phyloP scores from a whole-genome alignment of 2,888 invertebrate genomes.

The Timema cristinae region DNA sequence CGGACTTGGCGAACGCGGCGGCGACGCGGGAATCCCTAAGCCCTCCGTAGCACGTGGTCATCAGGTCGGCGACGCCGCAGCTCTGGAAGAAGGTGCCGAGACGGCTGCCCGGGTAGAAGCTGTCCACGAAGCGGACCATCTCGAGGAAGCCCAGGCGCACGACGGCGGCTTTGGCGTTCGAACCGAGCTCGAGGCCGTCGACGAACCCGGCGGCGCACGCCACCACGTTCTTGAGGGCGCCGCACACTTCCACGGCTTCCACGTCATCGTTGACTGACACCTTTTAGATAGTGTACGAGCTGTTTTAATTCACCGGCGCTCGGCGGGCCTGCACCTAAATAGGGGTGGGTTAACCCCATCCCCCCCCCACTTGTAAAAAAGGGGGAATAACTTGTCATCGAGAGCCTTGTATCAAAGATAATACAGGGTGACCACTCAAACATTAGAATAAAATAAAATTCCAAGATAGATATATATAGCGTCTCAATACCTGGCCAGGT shows the following conservation, averaged over 20 bases:
- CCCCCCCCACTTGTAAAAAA: too few relatives aligned
- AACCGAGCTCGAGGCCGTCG: constrained; percentile 3
- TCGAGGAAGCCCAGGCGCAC: constrained; percentile 2
- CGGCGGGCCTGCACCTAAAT: too few relatives aligned
- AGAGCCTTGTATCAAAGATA: too few relatives aligned
- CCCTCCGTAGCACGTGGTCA: not conserved
- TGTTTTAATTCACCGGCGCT: too few relatives aligned
- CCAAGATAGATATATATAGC: too few relatives aligned
- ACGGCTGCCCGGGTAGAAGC: not conserved
- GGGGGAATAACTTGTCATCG: too few relatives aligned
- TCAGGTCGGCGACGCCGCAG: not conserved
- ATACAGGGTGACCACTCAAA: too few relatives aligned
- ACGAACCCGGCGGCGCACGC: not conserved
- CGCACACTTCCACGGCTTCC: constrained; percentile 13
- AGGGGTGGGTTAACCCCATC: too few relatives aligned
- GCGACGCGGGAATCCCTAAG: not conserved
- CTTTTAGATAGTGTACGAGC: not conserved
- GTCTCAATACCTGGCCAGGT: too few relatives aligned
- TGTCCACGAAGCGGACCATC: constrained; percentile 1
- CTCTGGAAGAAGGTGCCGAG: constrained; percentile 11
- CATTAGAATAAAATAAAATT: too few relatives aligned
- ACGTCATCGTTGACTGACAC: not conserved
- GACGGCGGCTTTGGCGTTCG: not conserved
- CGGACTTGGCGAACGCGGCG: not conserved
- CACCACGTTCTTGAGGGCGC: not conserved